Base-by-base conservation (phyloP, 2,113 vertebrate species). In the Alosa alosa region DNA sequence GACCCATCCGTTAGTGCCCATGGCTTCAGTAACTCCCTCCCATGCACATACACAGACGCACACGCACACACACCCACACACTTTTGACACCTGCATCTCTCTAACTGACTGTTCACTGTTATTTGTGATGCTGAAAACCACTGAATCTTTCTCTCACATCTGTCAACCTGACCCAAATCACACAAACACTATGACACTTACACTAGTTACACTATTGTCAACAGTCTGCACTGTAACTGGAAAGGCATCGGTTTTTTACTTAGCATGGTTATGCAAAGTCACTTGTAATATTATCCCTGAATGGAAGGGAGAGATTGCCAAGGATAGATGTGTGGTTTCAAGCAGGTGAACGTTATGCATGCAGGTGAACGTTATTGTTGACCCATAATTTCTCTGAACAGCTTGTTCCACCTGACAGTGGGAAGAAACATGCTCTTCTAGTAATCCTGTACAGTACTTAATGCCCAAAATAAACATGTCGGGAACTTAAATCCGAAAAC, bases 1-100 rank as follows among this genome's bases (percentile, higher is more conserved):
- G 82, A 88, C 85, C 86, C 86, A 89, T 89, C 88, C 88, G 90
- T 91, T 92, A 86, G 86, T 64, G 83, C 88, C 88, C 82, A 36
- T 47, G 83, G 83, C 6, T 45, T 84, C 87, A 55, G 50, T 86
- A 50, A 78, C 84, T 84, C 82, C 47, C n/a, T 84, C 86, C 68
- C 75, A 57, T 82, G 44, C 57, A n/a, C 41, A 81, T 57, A 86
- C 22, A 39, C 72, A 52, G 41, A 60, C 81, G 81, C 82, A 82
- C 78, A 84, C 50, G 75, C 81, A 68, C 44, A 55, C 86, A 45
- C 31, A 72, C 50, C n/a, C 52, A 39, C 57, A 75, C 31, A 47
- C 52, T 49, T 49, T 49, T 36, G 72, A 39, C 36, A 36, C 72
- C 72, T 78, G 72, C 72, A 78, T 39, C 11, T 78, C 72, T 78